Evolutionary conservation across 2,113 vertebrate species (phyloP).

Genomic region (Empidonax alnorum): DNA sequence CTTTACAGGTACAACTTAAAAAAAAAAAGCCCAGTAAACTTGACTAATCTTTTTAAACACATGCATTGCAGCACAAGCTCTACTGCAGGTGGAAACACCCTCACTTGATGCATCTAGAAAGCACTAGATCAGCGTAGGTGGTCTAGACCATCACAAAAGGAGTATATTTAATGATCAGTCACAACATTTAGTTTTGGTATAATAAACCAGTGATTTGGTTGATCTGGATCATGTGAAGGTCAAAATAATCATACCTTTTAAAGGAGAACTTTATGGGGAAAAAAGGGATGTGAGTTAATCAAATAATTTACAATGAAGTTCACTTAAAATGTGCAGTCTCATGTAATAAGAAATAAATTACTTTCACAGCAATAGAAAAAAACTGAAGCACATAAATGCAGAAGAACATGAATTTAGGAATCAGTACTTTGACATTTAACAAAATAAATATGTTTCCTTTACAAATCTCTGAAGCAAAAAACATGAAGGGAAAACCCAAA

Average conservation of each 20-base stretch:
- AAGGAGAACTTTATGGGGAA: not conserved
- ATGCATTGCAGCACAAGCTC: not conserved
- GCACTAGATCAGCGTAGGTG: not conserved
- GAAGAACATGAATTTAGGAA: not conserved
- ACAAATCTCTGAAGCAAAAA: not conserved
- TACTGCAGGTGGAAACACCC: not conserved
- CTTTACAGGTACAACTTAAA: not conserved
- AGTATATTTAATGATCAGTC: not conserved
- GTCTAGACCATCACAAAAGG: not conserved
- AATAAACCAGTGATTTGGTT: not conserved
- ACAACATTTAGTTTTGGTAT: not conserved
- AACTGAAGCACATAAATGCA: not conserved
- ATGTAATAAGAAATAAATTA: not conserved
- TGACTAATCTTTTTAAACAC: not conserved
- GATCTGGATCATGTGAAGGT: not conserved
- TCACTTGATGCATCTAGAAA: not conserved
- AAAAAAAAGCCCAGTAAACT: not conserved
- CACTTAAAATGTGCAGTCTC: not conserved
- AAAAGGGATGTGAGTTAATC: not conserved
- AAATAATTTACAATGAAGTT: not conserved
- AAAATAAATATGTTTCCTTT: not conserved
- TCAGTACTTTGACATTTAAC: slow-evolving; percentile 1
- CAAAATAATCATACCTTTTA: not conserved
- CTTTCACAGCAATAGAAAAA: not conserved
- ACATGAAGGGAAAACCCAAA: not conserved